Evolutionary conservation across 2,888 invertebrate species (phyloP), one percentile per base, ranked within the genome.

Genomic region (Drosophila falleni): DNA sequence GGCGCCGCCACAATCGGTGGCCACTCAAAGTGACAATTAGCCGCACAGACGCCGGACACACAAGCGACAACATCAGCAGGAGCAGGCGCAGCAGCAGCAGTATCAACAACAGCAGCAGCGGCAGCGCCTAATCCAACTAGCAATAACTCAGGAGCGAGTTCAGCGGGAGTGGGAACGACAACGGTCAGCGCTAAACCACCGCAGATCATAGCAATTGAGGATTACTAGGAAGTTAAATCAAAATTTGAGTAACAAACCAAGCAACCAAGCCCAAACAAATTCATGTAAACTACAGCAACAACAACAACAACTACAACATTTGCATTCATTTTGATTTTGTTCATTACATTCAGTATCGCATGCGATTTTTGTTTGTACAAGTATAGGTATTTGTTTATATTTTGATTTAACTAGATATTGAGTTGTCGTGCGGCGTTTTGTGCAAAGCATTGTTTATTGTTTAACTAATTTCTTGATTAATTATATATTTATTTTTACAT

Each of bases 1-100:
- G 64, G 71, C 37, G 67, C 66, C 5, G 60, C 71, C 41, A 61
- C 78, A 11, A 47, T 68, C 29, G 80, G 67, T 10, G 71, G 71
- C 42, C 71, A 58, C 44, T 70, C 91, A 74, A 94, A 94, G 93
- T 94, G 94, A 94, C 93, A 93, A 93, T 93, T 93, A 93, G 92
- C 93, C 91, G 93, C 93, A 92, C 93, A 93, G 91, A 91, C 92
- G 91, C 91, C 89, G 89, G 91, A 89, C 73, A 80, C 76, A 63
- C 74, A 74, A 78, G 58, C 62, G 63, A 55, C 75, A 78, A 73
- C 82, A 76, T 58, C 80, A 67, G 39, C 59, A 62, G 33, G 61
- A 71, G 68, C 77, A 73, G 72, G 67, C 75, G 67, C 58, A 71
- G 66, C 55, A 70, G 37, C 29, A 29, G 29, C 77, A 76, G 58